Evolutionary conservation across 2,797 vertebrate genomes (phyloP), one percentile per base, ranked within the genome.

Genomic region (Lophius americanus): DNA sequence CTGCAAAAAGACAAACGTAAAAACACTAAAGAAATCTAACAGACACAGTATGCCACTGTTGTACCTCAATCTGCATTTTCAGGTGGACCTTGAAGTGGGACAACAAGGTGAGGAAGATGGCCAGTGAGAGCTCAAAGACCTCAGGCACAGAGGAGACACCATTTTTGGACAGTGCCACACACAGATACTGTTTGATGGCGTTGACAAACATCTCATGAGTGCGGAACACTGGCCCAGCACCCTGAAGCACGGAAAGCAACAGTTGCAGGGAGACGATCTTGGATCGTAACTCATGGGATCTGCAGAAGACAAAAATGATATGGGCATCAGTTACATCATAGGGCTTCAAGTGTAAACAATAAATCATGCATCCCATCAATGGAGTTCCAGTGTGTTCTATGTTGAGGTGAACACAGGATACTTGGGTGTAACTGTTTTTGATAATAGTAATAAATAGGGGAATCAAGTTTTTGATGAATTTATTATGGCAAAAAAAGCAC

Each of bases 61-160:
- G 57, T 92, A 98, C 97, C 96, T 98, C 97, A 60, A 99, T 98
- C 83, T 99, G 97, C 97, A 98, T 99, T 93, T 98, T 99, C 76
- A 98, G 93, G 85, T 99, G 96, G 59, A 95, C 96, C 86, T 99
- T 99, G 83, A 99, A 99, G 88, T 98, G 96, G 0, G 96, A 99
- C 36, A 98, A 96, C 77, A 98, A 84, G 0, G 96, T 98, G 78
- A 99, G 97, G 81, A 98, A 99, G 88, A 99, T 99, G 78, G 97
- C 97, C 50, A 99, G 92, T 3, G 97, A 98, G 32, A 98, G 95
- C 75, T 98, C 97, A 51, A 99, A 98, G 7, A 98, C 97, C 83
- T 98, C 97, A 57, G 97, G 97, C 88, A 99, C 97, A 7, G 96
- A 98, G 46, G 97, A 99, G 38, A 98, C 97, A 9, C 97, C 97